These are phyloP conservation scores for Clarias macrocephalus DNA, from an alignment of 2,113 vertebrate species.

Conservation along the genomic window DNA sequence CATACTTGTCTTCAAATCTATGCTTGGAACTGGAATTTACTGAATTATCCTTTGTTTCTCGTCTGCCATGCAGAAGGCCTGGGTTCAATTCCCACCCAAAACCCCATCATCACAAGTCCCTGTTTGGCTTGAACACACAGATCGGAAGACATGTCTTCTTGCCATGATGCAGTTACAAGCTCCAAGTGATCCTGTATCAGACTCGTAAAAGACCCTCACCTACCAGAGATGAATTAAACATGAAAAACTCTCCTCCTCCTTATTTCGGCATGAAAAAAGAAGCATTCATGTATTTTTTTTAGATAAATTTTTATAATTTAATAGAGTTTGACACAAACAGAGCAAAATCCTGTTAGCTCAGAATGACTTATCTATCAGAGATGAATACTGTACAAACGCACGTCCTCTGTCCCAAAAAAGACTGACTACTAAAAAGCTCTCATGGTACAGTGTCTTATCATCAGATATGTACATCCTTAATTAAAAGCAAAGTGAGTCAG, in stretches of 20 bases:
- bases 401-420: background rate
- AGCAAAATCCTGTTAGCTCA: conserved; percentile 13
- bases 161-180: background rate
- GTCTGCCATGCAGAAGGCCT: too few species aligned
- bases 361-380: conserved; percentile 16
- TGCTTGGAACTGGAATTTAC: too few species aligned
- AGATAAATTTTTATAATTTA: conserved; percentile 38
- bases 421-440: background rate
- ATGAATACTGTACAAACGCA: conserved; percentile 19
- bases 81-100: too few species aligned
- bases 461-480: background rate
- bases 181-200: background rate
- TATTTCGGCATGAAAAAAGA: background rate
- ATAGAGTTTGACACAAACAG: conserved; percentile 24
- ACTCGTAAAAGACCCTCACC: too few species aligned
- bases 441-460: conserved; percentile 5
- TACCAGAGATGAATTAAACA: background rate
- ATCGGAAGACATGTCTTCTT: background rate
- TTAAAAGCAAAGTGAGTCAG: background rate
- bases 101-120: too few species aligned
- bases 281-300: too few species aligned
- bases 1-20: too few species aligned
- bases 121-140: too few species aligned
- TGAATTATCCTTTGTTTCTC: too few species aligned
- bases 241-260: background rate